phyloP scores from a whole-genome alignment of 2,888 invertebrate species.

The Drosophila picticornis region DNA sequence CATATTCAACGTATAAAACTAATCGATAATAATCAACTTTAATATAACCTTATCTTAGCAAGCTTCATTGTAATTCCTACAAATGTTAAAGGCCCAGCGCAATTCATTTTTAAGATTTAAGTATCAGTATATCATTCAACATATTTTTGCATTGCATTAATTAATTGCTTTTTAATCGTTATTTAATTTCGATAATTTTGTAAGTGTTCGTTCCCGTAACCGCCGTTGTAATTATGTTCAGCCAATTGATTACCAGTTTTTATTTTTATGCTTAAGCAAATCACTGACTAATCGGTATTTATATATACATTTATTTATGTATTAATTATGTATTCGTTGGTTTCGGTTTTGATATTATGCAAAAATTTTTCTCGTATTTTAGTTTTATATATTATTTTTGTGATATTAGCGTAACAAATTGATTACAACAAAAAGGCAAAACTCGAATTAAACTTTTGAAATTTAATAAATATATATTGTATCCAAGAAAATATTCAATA shows the following conservation, averaged over 20 bases:
- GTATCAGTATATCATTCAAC: slow-evolving; percentile 45
- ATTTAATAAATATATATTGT: slow-evolving; percentile 72
- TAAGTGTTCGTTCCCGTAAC: slow-evolving; percentile 38
- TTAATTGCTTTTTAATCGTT: slow-evolving; percentile 46
- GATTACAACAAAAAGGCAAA: slow-evolving; percentile 68
- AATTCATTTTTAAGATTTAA: slow-evolving; percentile 63
- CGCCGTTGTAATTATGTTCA: slow-evolving; percentile 51
- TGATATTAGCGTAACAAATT: slow-evolving; percentile 82
- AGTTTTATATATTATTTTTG: slow-evolving; percentile 81
- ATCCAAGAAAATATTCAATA: slow-evolving; percentile 19
- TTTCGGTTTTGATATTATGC: slow-evolving; percentile 72
- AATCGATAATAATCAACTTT: slow-evolving; percentile 71
- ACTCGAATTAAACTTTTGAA: slow-evolving; percentile 77
- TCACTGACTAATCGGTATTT: slow-evolving; percentile 49
- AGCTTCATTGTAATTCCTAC: slow-evolving; percentile 58
- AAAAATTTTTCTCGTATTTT: slow-evolving; percentile 56
- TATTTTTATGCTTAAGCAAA: slow-evolving; percentile 38
- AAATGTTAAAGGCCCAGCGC: slow-evolving; percentile 49
- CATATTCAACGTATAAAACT: slow-evolving; percentile 71
- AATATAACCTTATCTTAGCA: slow-evolving; percentile 66
- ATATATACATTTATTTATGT: slow-evolving; percentile 41
- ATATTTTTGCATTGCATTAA: slow-evolving; percentile 49
- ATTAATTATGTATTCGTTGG: slow-evolving; percentile 58
- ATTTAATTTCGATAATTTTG: slow-evolving; percentile 39
- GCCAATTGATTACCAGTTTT: slow-evolving; percentile 41